Conservation (phyloP, 2,797 vertebrate species). For the Acanthornis magna region DNA sequence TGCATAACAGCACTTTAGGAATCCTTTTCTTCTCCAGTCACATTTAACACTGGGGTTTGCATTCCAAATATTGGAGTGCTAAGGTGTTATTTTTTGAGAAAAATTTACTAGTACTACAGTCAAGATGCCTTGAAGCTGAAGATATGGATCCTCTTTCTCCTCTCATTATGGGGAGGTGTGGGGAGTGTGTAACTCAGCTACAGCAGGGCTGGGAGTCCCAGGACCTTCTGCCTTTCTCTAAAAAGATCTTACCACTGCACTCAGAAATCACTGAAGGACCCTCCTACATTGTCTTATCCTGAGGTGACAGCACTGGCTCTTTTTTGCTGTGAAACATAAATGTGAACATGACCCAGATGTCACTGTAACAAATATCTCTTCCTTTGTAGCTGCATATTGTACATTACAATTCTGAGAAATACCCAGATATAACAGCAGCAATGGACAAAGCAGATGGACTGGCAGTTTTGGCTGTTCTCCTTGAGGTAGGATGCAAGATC, state of each 20-base stretch:
- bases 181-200: background rate
- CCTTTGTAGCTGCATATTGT: constrained; percentile 89
- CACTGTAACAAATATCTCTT: background rate
- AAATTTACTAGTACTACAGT: background rate
- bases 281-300: background rate
- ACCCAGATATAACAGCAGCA: constrained; percentile 79
- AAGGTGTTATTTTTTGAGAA: background rate
- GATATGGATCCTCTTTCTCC: background rate
- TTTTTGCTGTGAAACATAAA: background rate
- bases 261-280: background rate
- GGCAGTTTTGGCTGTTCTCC: constrained; percentile 89
- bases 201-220: background rate
- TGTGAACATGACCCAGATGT: rapidly evolving
- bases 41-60: background rate
- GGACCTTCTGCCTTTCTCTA: background rate
- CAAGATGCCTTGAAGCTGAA: background rate
- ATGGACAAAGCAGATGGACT: constrained; percentile 88
- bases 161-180: rapidly evolving
- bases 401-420: constrained; percentile 94
- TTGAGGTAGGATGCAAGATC: constrained; percentile 84
- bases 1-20: background rate
- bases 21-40: background rate
- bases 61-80: background rate
- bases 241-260: background rate
- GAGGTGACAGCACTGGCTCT: background rate